Evolutionary conservation across 1,140 invertebrate genomes (phyloP), one percentile per base, ranked within the genome.

Genomic region (Asobara japonica): DNA sequence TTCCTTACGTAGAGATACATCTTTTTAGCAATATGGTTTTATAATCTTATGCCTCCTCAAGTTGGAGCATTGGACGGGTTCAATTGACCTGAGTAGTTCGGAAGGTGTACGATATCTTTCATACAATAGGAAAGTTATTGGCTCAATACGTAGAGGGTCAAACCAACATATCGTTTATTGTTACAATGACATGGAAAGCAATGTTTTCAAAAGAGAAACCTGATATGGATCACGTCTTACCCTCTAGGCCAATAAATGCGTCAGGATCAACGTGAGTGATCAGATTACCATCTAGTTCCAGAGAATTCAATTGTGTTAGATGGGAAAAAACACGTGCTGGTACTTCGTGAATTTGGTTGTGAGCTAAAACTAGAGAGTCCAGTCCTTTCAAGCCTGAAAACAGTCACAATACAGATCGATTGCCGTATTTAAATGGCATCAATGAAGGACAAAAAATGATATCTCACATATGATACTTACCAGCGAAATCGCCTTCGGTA

Each of bases 221-320:
- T 11, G 31, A 6, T 36, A 36, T 36, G 5, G 5, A 36, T 36
- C 31, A 36, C 31, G 41, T 72, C 76, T 89, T 89, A 96, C 95
- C 94, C 92, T 96, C 94, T 16, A 96, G 89, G 74, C 94, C 94
- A 30, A 90, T 90, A 80, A 97, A 97, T 10, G 94, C 94, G 76
- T 94, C 93, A 66, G 93, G 91, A 84, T 96, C 93, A 70, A 97
- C 91, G 48, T 91, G 89, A 69, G 89, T 91, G 77, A 97, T 96
- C 74, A 90, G 89, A 86, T 97, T 97, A 51, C 94, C 94, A 78
- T 96, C 95, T 69, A 97, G 86, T 86, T 96, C 95, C 78, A 97
- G 87, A 8, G 94, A 95, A 84, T 95, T 96, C 33, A 96, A 88
- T 77, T 92, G 89, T 22, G 87, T 90, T 73, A 97, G 88, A 83